These are phyloP conservation scores for Blera fallax DNA, from an alignment of 2,888 invertebrate genomes.

Conservation along the genomic window DNA sequence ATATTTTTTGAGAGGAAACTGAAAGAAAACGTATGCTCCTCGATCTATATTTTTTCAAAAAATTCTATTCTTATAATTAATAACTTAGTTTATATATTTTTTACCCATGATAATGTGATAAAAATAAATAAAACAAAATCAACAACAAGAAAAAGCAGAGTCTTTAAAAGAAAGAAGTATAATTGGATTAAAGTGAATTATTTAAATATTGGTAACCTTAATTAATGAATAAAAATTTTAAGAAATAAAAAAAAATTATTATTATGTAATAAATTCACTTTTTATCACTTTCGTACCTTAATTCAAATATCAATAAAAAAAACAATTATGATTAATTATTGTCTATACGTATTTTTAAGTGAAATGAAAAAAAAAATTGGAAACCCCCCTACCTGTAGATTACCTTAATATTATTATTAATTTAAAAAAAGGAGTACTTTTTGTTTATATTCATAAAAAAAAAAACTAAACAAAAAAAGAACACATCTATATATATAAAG, in stretches of 20 bases:
- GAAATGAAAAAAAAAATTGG: slow-evolving; percentile 14
- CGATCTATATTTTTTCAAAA: slow-evolving; percentile 29
- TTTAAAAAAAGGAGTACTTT: slow-evolving; percentile 18
- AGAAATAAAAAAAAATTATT: slow-evolving; percentile 4
- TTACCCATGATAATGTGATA: slow-evolving; percentile 66
- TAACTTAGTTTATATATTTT: slow-evolving; percentile 29
- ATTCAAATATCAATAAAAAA: slow-evolving; percentile 56
- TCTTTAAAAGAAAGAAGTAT: slow-evolving; percentile 7
- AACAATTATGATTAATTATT: slow-evolving; percentile 46
- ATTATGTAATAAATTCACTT: slow-evolving; percentile 61
- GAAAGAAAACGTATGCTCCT: background rate
- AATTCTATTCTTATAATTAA: slow-evolving; percentile 38
- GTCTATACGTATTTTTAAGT: slow-evolving; percentile 49
- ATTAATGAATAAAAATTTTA: slow-evolving; percentile 29
- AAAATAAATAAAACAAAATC: slow-evolving; percentile 31
- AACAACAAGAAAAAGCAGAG: slow-evolving; percentile 6
- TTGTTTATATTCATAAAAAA: background rate
- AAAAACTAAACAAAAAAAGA: background rate
- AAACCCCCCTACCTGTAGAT: slow-evolving; percentile 49
- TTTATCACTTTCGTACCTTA: slow-evolving; percentile 73
- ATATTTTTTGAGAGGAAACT: slow-evolving; percentile 55
- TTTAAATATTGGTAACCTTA: slow-evolving; percentile 28
- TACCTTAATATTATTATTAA: slow-evolving; percentile 54
- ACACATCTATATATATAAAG: background rate
- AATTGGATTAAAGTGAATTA: slow-evolving; percentile 30